Evolutionary conservation across 2,797 vertebrate species (phyloP), one percentile per base, ranked within the genome.

Genomic region (Alfaro cultratus): DNA sequence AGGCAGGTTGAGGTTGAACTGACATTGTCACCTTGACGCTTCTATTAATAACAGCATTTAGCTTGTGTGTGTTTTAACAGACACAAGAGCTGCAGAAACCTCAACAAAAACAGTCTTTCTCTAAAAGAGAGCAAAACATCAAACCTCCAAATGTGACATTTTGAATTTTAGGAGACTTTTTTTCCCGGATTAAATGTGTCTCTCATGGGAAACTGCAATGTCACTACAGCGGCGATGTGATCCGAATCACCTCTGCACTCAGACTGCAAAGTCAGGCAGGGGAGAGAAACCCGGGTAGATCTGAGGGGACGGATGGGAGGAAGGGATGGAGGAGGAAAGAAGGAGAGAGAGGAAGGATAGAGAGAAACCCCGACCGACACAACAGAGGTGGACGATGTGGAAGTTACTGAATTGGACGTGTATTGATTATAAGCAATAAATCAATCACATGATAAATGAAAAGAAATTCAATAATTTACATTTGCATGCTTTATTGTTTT

Each of bases 1-100:
- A 83, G 78, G 36, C 75, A 34, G 77, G 68, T 49, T 78, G 85
- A 79, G 80, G 73, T 79, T 49, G 79, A 84, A 83, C 89, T 88
- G 80, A 92, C 84, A 75, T 87, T 76, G 85, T 88, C 88, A 89
- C 85, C 85, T 85, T 90, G 84, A 78, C 76, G 39, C 85, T 80
- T 88, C 92, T 90, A 92, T 90, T 86, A 84, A 92, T 89, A 93
- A 67, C 77, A 81, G 39, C 74, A 51, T 87, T 89, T 78, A 86
- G 62, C 45, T 55, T 78, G 0, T 36, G 0, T 47, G 39, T 4
- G 34, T 0, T 78, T 80, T 43, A 46, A n/a, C 18, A 34, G 29
- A 8, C 36, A n/a, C 0, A 75, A 31, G 34, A 60, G 72, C 16
- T 73, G 62, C 62, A 68, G 26, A 2, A 16, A n/a, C 39, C 67